Conservation (phyloP, 2,888 invertebrate genomes). For the Aplocera efformata region DNA sequence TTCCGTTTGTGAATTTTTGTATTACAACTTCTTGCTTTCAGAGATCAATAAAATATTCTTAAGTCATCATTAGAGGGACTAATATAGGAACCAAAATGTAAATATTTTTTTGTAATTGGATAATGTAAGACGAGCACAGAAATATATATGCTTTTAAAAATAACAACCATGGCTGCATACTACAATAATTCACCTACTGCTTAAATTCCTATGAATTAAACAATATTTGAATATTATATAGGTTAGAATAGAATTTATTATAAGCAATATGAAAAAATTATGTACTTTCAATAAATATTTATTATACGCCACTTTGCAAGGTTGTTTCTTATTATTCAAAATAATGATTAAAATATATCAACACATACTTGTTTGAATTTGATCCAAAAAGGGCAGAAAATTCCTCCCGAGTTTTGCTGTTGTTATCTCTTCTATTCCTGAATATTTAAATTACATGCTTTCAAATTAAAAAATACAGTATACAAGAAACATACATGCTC, state of each 20-base stretch:
- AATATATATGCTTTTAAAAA: too few relatives aligned
- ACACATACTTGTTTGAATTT: slow-evolving; percentile 74
- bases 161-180: too few relatives aligned
- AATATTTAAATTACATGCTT: slow-evolving; percentile 49
- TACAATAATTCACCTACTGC: too few relatives aligned
- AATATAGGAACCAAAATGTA: too few relatives aligned
- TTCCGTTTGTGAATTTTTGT: too few relatives aligned
- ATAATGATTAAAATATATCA: slow-evolving; percentile 40
- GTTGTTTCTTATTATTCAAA: slow-evolving; percentile 32
- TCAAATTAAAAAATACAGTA: slow-evolving; percentile 17
- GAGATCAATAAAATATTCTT: too few relatives aligned
- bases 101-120: too few relatives aligned
- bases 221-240: background rate
- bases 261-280: slow-evolving; percentile 2
- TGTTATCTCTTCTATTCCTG: slow-evolving; percentile 75
- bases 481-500: background rate
- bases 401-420: slow-evolving; percentile 67
- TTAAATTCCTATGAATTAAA: too few relatives aligned
- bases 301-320: slow-evolving; percentile 39
- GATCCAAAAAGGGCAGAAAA: slow-evolving; percentile 65
- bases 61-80: too few relatives aligned
- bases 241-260: background rate
- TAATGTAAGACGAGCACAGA: too few relatives aligned
- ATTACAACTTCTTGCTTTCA: too few relatives aligned
- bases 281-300: slow-evolving; percentile 52